A percentile compares a stretch with the other conserved stretches of the same genome.
Evolutionary conservation across 2,113 vertebrate genomes (phyloP).

Genomic region (Manacus vitellinus): DNA sequence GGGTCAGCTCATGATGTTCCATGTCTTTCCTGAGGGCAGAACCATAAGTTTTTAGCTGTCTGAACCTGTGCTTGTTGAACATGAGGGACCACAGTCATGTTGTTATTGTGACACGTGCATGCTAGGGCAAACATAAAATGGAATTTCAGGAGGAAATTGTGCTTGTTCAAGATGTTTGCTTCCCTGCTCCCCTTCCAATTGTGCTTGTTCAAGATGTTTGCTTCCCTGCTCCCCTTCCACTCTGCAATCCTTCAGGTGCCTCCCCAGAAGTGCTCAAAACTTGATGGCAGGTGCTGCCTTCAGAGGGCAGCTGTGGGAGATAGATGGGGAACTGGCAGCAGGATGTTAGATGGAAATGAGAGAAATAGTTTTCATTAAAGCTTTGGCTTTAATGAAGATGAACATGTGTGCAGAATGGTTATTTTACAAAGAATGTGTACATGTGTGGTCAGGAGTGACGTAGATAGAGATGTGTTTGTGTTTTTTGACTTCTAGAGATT

Average conservation of each 20-base stretch:
- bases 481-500: background rate
- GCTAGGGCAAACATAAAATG: background rate
- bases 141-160: background rate
- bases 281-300: background rate
- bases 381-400: background rate
- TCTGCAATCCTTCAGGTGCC: background rate
- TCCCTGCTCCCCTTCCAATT: background rate
- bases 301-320: background rate
- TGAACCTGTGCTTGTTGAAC: background rate
- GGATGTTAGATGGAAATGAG: background rate
- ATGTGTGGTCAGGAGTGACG: too few species aligned
- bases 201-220: background rate
- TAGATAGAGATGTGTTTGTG: background rate
- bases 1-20: background rate
- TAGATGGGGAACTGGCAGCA: background rate
- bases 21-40: background rate
- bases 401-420: background rate
- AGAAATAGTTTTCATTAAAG: background rate
- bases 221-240: background rate
- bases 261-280: background rate
- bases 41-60: background rate
- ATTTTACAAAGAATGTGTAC: background rate
- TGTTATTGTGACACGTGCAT: accelerated
- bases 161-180: background rate
- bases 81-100: background rate